phyloP scores from a whole-genome alignment of 2,888 invertebrate genomes.

The Oxycera nigricornis region DNA sequence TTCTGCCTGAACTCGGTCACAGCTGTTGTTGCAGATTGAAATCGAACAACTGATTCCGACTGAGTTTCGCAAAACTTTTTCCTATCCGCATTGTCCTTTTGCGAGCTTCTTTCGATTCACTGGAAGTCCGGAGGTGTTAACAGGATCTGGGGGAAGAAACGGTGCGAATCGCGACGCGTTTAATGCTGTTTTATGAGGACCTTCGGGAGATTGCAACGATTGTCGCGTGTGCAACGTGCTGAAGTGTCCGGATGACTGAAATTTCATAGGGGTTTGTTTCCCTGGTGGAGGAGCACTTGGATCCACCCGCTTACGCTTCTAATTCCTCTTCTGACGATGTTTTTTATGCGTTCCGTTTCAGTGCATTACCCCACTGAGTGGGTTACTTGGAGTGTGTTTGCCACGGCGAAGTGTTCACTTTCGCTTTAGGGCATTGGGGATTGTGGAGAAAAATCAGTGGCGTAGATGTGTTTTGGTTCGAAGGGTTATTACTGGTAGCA shows the following conservation, averaged over 20 bases:
- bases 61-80: neutral
- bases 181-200: neutral
- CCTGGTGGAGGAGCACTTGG: neutral
- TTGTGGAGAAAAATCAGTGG: neutral
- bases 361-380: neutral
- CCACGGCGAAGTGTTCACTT: neutral
- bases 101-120: neutral
- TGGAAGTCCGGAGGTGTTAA: neutral
- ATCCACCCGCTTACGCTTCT: neutral
- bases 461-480: too few species aligned
- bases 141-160: neutral
- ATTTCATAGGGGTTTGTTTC: neutral
- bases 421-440: neutral
- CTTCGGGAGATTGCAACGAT: neutral
- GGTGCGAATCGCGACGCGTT: neutral
- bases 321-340: too few species aligned
- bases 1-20: neutral
- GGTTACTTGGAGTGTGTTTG: neutral
- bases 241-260: neutral
- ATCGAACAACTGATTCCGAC: constrained; percentile 12
- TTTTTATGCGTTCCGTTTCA: too few species aligned
- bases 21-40: neutral
- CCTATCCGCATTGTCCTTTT: constrained; percentile 17
- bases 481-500: too few species aligned
- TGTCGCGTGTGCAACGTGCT: neutral